Base-by-base conservation (phyloP, 2,888 invertebrate species). In the Zaprionus lineosus region DNA sequence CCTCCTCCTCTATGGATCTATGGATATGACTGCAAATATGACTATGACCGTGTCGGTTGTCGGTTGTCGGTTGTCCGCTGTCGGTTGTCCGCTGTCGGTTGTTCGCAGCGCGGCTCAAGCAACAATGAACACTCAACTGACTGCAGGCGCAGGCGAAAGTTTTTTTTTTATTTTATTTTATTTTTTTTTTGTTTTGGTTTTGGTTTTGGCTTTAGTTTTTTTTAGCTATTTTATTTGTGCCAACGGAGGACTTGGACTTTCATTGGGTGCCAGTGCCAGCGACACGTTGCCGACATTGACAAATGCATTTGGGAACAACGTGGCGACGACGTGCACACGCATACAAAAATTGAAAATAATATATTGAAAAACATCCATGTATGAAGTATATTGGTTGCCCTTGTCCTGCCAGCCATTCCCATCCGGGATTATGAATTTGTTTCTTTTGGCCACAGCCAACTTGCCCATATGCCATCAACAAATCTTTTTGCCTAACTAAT, bases 91-190 rank as follows among this genome's bases (percentile, higher is more conserved):
- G n/a, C n/a, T 8, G 51, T 57, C 50, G 47, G 57, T 52, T 52
- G 70, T 77, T 77, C 61, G 73, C 63, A 60, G 75, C 62, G 29
- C 43, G 16, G 55, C 36, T 41, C 46, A 47, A 44, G 58, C 69
- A 59, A 68, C 73, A 83, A 76, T 65, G 63, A 61, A 74, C 60
- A 64, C 55, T 51, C 48, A 53, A 69, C 69, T 70, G 50, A 69
- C 63, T 59, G 56, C 76, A 79, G 48, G 59, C 67, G 43, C 72
- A 72, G 84, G 77, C 74, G 77, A 77, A 84, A 84, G 84, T 81
- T 70, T 74, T 50, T 63, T 56, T 34, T 33, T 47, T n/a, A n/a
- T 31, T 18, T 21, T 26, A 29, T 62, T 29, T 16, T n/a, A 28
- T 16, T 33, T 34, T 39, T 41, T 36, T 9, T 51, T 70, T 21